Evolutionary conservation across 2,113 vertebrate genomes (phyloP).

Genomic region (Danio rerio): GRCz12tu NC_133189.1:55501001-55501500

Average conservation of each 20-base stretch:
- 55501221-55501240: conserved; percentile 40
- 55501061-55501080: background rate
- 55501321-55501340: conserved; percentile 57
- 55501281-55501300: conserved; percentile 29
- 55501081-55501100: background rate
- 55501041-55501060: background rate
- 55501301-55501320: conserved; percentile 50
- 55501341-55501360: conserved; percentile 68
- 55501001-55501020: too few relatives aligned
- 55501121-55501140: conserved; percentile 2
- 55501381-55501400: conserved; percentile 69
- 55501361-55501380: conserved; percentile 73
- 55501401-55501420: conserved; percentile 65
- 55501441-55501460: conserved; percentile 77
- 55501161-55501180: conserved; percentile 20
- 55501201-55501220: conserved; percentile 29
- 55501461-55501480: conserved; percentile 68
- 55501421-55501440: conserved; percentile 64
- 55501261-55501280: conserved; percentile 23
- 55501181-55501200: conserved; percentile 49
- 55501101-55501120: background rate
- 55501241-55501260: conserved; percentile 28
- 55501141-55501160: background rate
- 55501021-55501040: too few relatives aligned
- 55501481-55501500: conserved; percentile 69